Percentiles rank a stretch among this genome's conserved stretches.
Evolutionary conservation across 2,888 invertebrate genomes (phyloP).

Genomic region (Mythimna loreyi): DNA sequence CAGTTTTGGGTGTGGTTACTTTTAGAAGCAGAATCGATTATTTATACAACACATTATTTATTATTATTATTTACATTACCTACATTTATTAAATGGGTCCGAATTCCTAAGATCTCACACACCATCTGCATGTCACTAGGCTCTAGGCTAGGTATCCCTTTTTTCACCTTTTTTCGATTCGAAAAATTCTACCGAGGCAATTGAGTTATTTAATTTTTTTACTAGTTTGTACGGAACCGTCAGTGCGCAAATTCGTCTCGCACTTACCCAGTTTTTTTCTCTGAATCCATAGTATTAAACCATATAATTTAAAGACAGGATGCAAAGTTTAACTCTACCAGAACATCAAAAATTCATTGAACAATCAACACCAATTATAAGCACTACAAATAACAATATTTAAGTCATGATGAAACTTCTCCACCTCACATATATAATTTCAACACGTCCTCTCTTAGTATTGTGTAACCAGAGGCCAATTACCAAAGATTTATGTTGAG

Average conservation of each 20-base stretch:
- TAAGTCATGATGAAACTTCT: conserved; percentile 79
- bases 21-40: not conserved
- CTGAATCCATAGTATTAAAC: not conserved
- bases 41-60: not conserved
- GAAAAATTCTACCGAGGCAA: too few species aligned
- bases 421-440: conserved; percentile 89
- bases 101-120: too few species aligned
- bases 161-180: too few species aligned
- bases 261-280: too few species aligned
- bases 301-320: not conserved
- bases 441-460: conserved; percentile 89
- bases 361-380: conserved; percentile 47
- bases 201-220: too few species aligned
- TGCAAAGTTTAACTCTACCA: not conserved
- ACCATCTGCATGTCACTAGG: too few species aligned
- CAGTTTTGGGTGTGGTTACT: not conserved
- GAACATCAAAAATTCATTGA: conserved; percentile 5
- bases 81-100: too few species aligned
- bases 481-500: conserved; percentile 90
- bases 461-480: conserved; percentile 90
- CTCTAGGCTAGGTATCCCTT: too few species aligned
- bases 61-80: too few species aligned
- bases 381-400: conserved; percentile 67
- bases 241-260: too few species aligned
- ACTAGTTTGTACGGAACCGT: too few species aligned